Evolutionary conservation across 2,797 vertebrate species (phyloP).

Genomic region (Varecia variegata): DNA sequence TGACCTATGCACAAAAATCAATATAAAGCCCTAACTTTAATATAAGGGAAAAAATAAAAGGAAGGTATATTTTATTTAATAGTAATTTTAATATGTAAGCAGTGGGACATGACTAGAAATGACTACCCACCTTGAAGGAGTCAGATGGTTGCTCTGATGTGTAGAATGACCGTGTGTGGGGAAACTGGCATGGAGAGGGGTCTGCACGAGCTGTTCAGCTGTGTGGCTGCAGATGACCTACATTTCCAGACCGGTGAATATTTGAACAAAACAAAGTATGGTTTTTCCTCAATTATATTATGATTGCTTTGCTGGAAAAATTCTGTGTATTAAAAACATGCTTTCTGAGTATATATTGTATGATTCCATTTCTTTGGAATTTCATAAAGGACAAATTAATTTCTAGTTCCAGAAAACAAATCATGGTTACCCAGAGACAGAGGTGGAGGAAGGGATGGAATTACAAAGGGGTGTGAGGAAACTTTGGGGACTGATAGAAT

Average conservation of each 20-base stretch:
- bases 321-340: neutral
- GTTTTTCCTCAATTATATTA: neutral
- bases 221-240: neutral
- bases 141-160: neutral
- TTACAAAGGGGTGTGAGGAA: neutral
- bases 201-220: accelerated
- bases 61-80: neutral
- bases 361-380: neutral
- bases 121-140: neutral
- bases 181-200: accelerated
- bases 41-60: neutral
- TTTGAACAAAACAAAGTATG: neutral
- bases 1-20: neutral
- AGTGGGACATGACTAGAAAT: neutral
- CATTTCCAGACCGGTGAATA: neutral
- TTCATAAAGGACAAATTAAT: neutral
- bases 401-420: neutral
- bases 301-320: neutral
- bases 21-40: neutral
- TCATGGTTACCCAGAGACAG: neutral
- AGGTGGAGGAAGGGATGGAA: neutral
- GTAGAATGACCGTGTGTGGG: neutral
- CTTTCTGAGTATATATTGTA: neutral
- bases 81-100: neutral
- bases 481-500: neutral